Conservation (phyloP, 2,113 vertebrate species). For the Sphaerodactylus townsendi region DNA sequence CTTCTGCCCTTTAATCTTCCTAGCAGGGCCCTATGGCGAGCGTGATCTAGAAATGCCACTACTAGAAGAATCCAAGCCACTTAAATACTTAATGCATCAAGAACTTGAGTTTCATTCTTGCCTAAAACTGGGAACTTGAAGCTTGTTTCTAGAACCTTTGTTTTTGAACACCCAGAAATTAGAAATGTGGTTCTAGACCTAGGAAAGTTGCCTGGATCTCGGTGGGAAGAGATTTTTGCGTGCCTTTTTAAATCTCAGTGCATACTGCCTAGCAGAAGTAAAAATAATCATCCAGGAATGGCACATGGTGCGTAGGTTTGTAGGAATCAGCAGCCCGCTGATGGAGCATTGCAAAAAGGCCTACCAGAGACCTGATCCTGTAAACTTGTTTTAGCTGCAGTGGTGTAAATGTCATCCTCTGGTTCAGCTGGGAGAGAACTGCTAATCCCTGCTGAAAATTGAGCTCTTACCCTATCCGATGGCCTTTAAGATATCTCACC, state of each 20-base stretch:
- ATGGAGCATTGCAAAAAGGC: not conserved
- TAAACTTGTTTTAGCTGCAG: not conserved
- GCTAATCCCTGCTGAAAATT: not conserved
- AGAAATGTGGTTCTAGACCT: not conserved
- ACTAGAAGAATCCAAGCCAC: not conserved
- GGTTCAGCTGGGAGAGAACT: not conserved
- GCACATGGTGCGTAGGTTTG: not conserved
- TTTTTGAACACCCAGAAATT: not conserved
- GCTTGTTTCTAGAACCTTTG: not conserved
- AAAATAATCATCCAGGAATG: not conserved
- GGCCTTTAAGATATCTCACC: not conserved
- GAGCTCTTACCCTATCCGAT: not conserved
- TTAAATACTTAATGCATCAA: not conserved
- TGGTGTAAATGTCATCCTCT: not conserved
- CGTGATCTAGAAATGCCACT: not conserved
- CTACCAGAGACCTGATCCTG: not conserved
- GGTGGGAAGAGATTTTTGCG: not conserved
- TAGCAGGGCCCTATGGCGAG: not conserved
- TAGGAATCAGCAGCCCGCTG: not conserved
- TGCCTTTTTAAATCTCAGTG: not conserved
- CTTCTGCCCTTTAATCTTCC: not conserved
- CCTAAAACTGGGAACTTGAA: not conserved
- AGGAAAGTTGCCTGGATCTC: not conserved
- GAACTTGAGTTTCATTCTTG: not conserved
- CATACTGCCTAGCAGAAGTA: too few species aligned